A percentile compares a stretch with the other conserved stretches of the same genome.
Conservation (phyloP, 1,140 invertebrate species). For the Neocloeon triangulifer region DNA sequence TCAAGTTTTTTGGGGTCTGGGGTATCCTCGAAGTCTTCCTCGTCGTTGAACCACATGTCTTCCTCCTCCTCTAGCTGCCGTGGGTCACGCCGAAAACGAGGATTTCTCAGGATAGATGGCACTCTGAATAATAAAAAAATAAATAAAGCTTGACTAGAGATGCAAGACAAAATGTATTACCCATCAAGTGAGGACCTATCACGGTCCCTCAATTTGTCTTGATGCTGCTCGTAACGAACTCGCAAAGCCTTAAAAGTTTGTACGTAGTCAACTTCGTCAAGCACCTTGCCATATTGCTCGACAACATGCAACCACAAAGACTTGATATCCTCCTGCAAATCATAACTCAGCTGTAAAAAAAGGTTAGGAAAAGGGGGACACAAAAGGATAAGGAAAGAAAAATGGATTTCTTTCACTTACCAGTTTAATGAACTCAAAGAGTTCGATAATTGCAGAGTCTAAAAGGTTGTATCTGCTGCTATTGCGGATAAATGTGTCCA, state of each 20-base stretch:
- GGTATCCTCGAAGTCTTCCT: conserved; percentile 71
- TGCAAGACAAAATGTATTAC: too few relatives aligned
- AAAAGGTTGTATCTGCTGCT: conserved; percentile 94
- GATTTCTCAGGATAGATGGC: conserved; percentile 53
- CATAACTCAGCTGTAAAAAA: conserved; percentile 2
- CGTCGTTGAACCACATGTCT: conserved; percentile 97
- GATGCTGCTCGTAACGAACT: conserved; percentile 80
- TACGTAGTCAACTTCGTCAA: conserved; percentile 89
- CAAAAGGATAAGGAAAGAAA: not conserved
- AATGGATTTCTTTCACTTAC: conserved; percentile 18
- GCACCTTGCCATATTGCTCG: conserved; percentile 80
- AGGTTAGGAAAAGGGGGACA: not conserved
- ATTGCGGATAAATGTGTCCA: conserved; percentile 89
- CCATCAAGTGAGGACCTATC: conserved; percentile 49
- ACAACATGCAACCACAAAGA: conserved; percentile 84
- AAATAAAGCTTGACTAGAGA: too few relatives aligned
- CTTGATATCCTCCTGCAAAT: conserved; percentile 72
- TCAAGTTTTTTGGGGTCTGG: conserved; percentile 24
- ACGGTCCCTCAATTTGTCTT: conserved; percentile 69
- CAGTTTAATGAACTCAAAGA: conserved; percentile 96
- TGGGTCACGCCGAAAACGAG: conserved; percentile 71
- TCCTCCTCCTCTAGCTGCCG: conserved; percentile 89
- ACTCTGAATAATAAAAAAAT: conserved; percentile 19
- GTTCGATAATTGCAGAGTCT: conserved; percentile 95
- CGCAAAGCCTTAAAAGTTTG: conserved; percentile 89